phyloP scores from a whole-genome alignment of 2,797 vertebrate species.

The Kryptopterus vitreolus region DNA sequence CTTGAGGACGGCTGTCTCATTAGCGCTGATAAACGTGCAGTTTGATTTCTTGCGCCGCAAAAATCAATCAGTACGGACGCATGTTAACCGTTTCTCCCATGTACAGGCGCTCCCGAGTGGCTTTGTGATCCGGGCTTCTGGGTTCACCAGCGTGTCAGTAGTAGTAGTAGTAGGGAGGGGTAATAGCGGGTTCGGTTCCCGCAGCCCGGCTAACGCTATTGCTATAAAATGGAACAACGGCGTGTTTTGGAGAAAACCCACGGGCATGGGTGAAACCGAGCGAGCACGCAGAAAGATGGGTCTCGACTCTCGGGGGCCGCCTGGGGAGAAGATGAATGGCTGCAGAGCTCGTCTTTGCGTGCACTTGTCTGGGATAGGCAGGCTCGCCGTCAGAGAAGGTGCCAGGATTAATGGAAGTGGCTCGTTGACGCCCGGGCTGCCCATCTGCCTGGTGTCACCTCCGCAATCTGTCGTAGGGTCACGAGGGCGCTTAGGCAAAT shows the following conservation, averaged over 20 bases:
- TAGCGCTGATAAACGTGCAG: conserved; percentile 51
- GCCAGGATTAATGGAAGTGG: conserved; percentile 68
- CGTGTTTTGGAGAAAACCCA: background rate
- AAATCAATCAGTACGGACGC: conserved; percentile 39
- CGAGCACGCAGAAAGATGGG: background rate
- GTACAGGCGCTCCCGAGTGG: background rate
- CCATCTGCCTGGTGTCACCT: conserved; percentile 62
- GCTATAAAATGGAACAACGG: background rate
- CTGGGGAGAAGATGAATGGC: conserved; percentile 71
- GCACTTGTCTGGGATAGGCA: conserved; percentile 63
- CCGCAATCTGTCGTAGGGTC: conserved; percentile 66
- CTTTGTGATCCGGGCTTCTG: conserved; percentile 14
- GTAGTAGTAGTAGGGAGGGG: background rate
- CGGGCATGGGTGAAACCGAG: background rate
- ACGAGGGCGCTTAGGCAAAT: conserved; percentile 57
- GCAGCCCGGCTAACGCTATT: background rate
- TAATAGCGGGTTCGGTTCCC: background rate
- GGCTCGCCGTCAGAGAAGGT: conserved; percentile 59
- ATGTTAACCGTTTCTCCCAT: conserved; percentile 16
- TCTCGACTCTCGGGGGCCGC: conserved; percentile 47
- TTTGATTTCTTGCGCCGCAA: conserved; percentile 39
- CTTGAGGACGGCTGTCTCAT: conserved; percentile 36
- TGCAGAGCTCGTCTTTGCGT: conserved; percentile 49
- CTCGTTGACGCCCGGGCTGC: conserved; percentile 66
- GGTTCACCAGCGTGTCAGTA: conserved; percentile 17